Conservation (phyloP, 1,140 invertebrate species). For the Drosophila sulfurigaster region DNA sequence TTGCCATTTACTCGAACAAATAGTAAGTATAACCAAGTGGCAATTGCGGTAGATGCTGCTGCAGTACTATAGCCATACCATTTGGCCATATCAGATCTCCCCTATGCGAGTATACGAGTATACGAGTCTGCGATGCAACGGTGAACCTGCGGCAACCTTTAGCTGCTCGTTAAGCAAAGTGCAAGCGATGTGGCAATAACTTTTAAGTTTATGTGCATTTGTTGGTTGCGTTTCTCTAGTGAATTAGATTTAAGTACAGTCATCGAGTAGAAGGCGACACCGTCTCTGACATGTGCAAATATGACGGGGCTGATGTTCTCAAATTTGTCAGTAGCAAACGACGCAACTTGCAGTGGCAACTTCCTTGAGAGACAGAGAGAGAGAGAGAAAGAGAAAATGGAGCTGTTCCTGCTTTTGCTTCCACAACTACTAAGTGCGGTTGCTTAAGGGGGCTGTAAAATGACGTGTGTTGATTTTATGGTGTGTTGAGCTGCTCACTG, state of each 20-base stretch:
- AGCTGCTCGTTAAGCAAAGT: slow-evolving; percentile 57
- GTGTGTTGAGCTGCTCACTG: slow-evolving; percentile 39
- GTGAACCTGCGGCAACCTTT: slow-evolving; percentile 29
- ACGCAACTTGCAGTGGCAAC: slow-evolving; percentile 9
- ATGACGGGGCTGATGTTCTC: slow-evolving; percentile 41
- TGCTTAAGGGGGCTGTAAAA: slow-evolving; percentile 50
- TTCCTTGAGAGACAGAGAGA: background rate
- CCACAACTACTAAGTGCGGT: background rate
- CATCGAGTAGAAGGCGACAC: slow-evolving; percentile 16
- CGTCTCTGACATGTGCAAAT: slow-evolving; percentile 49
- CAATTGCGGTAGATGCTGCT: slow-evolving; percentile 13
- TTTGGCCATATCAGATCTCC: slow-evolving; percentile 26
- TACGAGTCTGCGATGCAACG: background rate
- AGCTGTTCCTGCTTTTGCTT: background rate
- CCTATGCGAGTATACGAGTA: background rate
- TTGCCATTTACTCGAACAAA: slow-evolving; percentile 4
- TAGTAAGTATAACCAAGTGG: slow-evolving; percentile 19
- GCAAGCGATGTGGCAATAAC: slow-evolving; percentile 59
- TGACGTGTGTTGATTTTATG: slow-evolving; percentile 77
- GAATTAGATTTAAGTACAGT: slow-evolving; percentile 57
- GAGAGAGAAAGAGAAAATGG: background rate
- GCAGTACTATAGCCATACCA: background rate
- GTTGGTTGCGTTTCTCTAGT: slow-evolving; percentile 54
- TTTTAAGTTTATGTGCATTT: slow-evolving; percentile 58
- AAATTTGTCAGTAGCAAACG: slow-evolving; percentile 45